Percentiles rank a stretch among this genome's conserved stretches.
Conservation (phyloP, 2,888 invertebrate genomes). For the Tipula helvola region DNA sequence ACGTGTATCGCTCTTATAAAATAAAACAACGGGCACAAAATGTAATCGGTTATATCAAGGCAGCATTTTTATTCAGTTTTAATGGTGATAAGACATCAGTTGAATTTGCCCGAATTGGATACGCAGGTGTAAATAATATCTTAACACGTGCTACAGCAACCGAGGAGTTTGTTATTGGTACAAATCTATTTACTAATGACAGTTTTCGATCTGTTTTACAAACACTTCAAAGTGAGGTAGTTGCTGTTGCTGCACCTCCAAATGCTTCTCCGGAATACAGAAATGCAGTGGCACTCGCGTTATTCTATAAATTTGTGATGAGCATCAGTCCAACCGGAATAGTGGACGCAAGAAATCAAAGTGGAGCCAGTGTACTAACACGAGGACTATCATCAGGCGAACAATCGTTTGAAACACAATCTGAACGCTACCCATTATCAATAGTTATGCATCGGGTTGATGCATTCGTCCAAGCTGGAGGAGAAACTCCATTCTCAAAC, state of each 20-base stretch:
- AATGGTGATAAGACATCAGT: conserved; percentile 32
- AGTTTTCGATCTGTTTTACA: conserved; percentile 40
- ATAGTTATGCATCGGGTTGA: conserved; percentile 51
- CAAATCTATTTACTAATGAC: conserved; percentile 22
- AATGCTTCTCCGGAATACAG: conserved; percentile 58
- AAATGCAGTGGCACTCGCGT: conserved; percentile 50
- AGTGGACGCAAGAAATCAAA: conserved; percentile 36
- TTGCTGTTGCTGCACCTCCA: conserved; percentile 49
- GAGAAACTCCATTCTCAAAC: conserved; percentile 36
- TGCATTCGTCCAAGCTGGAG: conserved; percentile 41
- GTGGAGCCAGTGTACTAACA: conserved; percentile 45
- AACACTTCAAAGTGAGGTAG: conserved; percentile 45
- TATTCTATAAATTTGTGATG: conserved; percentile 30
- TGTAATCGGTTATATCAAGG: conserved; percentile 62
- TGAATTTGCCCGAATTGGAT: conserved; percentile 41
- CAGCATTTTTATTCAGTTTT: conserved; percentile 52
- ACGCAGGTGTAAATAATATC: conserved; percentile 42
- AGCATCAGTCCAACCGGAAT: conserved; percentile 40
- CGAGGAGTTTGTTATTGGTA: background rate
- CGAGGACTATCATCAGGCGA: conserved; percentile 52
- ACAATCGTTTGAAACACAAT: conserved; percentile 57
- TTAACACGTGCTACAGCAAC: background rate
- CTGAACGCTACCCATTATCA: conserved; percentile 55
- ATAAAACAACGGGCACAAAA: conserved; percentile 61
- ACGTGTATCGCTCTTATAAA: conserved; percentile 41